These are phyloP conservation scores for Mythimna loreyi DNA, from an alignment of 2,888 invertebrate genomes.

Conservation along the genomic window DNA sequence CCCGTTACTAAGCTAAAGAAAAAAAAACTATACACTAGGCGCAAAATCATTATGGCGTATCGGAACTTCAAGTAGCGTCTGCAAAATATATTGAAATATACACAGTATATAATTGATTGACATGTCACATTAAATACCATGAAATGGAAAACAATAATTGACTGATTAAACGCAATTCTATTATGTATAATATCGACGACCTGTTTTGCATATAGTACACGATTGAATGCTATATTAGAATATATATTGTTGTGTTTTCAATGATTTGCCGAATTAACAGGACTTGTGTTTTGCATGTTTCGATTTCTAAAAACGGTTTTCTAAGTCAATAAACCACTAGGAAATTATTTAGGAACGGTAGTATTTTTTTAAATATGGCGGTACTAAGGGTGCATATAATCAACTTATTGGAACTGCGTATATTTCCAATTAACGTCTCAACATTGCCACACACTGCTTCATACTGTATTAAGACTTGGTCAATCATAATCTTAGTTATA, in stretches of 20 bases:
- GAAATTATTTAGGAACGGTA: neutral
- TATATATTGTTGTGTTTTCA: conserved; percentile 50
- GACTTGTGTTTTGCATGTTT: conserved; percentile 43
- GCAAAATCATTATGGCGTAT: conserved; percentile 64
- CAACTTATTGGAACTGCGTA: conserved; percentile 12
- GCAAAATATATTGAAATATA: conserved; percentile 57
- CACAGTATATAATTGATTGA: conserved; percentile 64
- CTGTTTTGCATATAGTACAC: conserved; percentile 56
- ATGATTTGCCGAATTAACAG: conserved; percentile 52
- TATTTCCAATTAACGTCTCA: conserved; percentile 54
- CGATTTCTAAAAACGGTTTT: conserved; percentile 24
- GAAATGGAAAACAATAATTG: conserved; percentile 64
- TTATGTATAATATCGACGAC: conserved; percentile 49
- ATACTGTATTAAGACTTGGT: conserved; percentile 38
- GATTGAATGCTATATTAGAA: conserved; percentile 55
- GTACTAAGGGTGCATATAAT: conserved; percentile 3
- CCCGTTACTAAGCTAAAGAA: conserved; percentile 53
- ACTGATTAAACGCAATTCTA: conserved; percentile 58
- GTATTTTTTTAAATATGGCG: conserved; percentile 11
- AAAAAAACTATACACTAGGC: conserved; percentile 58
- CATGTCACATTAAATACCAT: conserved; percentile 64
- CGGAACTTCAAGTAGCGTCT: conserved; percentile 57
- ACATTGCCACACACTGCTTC: conserved; percentile 28
- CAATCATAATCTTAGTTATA: conserved; percentile 20
- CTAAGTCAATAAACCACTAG: neutral